Conservation (phyloP, 2,113 vertebrate genomes). For the Brachyistius frenatus region DNA sequence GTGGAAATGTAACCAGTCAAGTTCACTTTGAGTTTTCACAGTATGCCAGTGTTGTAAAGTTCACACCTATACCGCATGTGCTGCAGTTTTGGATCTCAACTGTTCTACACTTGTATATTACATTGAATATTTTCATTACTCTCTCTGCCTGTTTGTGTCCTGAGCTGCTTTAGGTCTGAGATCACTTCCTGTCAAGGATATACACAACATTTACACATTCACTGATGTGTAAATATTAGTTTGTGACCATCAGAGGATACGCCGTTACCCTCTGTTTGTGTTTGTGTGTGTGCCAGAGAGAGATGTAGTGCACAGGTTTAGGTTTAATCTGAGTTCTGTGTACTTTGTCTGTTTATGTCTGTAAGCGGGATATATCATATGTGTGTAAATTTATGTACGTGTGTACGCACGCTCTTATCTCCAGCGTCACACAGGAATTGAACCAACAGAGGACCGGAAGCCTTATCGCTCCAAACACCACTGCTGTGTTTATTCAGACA, state of each 20-base stretch:
- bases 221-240: slow-evolving; percentile 37
- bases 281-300: slow-evolving; percentile 17
- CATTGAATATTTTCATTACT: background rate
- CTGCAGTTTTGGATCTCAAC: slow-evolving; percentile 16
- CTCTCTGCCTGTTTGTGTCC: slow-evolving; percentile 8
- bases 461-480: slow-evolving; percentile 74
- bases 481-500: slow-evolving; percentile 68
- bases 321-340: slow-evolving; percentile 25
- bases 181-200: slow-evolving; percentile 36
- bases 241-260: slow-evolving; percentile 18
- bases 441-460: slow-evolving; percentile 74
- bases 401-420: slow-evolving; percentile 72
- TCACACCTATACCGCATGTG: background rate
- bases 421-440: slow-evolving; percentile 71
- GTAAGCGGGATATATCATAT: slow-evolving; percentile 39
- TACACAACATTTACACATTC: background rate
- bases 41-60: background rate
- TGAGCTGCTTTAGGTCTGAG: slow-evolving; percentile 27
- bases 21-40: no score
- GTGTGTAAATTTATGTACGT: slow-evolving; percentile 43
- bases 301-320: slow-evolving; percentile 14
- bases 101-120: slow-evolving; percentile 7
- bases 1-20: no score
- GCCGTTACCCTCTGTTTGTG: slow-evolving; percentile 28
- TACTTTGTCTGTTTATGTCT: slow-evolving; percentile 30